These are phyloP conservation scores for Aldrovandia affinis DNA, from an alignment of 2,797 vertebrate genomes.

Conservation along the genomic window DNA sequence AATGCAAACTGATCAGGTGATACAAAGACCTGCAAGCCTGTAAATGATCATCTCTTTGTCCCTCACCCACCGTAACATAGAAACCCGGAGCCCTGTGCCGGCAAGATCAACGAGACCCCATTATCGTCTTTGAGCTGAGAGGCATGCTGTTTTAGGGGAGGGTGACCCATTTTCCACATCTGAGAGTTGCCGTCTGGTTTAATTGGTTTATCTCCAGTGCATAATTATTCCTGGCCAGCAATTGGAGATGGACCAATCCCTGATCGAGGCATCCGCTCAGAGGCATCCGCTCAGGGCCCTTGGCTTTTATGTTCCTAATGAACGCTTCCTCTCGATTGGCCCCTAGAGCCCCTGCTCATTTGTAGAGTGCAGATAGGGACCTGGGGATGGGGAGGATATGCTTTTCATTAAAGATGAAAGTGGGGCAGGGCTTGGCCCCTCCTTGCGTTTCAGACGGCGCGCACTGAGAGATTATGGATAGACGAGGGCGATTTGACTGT, in stretches of 20 bases:
- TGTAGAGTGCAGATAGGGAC: background rate
- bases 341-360: conserved; percentile 4
- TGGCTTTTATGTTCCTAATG: background rate
- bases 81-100: background rate
- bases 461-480: background rate
- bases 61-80: background rate
- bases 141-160: background rate
- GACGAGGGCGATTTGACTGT: background rate
- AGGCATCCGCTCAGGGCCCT: background rate
- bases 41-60: background rate
- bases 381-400: background rate
- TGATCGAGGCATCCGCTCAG: background rate
- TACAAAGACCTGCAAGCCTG: background rate
- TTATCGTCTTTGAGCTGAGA: background rate
- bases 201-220: background rate
- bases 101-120: background rate
- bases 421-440: background rate
- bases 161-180: background rate
- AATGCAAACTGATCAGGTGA: background rate
- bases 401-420: conserved; percentile 31
- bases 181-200: background rate
- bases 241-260: background rate
- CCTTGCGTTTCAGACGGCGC: background rate
- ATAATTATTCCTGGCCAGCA: background rate
- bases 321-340: background rate